phyloP scores from a whole-genome alignment of 2,888 invertebrate species.

The Pteria penguin region DNA sequence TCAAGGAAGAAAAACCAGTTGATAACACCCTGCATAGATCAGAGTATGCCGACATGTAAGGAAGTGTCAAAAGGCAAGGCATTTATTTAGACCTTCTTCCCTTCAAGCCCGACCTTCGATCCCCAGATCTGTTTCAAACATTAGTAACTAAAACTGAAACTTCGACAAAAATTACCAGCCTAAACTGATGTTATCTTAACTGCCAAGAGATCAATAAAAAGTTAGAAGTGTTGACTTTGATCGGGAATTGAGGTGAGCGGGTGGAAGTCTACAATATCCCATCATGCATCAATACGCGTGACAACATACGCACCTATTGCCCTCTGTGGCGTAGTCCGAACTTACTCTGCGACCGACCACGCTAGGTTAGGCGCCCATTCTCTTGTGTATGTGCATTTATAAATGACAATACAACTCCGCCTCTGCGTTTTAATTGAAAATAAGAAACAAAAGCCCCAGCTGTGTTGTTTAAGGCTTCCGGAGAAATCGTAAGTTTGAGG shows the following conservation, averaged over 20 bases:
- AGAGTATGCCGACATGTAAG: neutral
- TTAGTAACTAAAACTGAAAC: neutral
- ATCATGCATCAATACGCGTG: slow-evolving; percentile 15
- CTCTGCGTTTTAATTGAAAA: neutral
- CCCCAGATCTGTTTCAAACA: neutral
- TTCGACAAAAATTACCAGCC: neutral
- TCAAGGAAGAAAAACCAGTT: neutral
- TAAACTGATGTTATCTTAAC: slow-evolving; percentile 16
- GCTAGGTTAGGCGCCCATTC: slow-evolving; percentile 11
- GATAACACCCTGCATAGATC: neutral
- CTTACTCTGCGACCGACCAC: neutral
- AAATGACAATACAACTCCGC: slow-evolving; percentile 20
- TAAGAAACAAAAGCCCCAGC: neutral
- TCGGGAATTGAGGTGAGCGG: slow-evolving; percentile 6
- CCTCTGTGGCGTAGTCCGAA: slow-evolving; percentile 11
- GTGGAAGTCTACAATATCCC: neutral
- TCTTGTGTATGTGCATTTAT: slow-evolving; percentile 5
- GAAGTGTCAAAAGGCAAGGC: neutral
- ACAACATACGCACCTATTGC: slow-evolving; percentile 21
- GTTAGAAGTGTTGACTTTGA: slow-evolving; percentile 8
- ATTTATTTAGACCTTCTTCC: neutral
- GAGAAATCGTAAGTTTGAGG: neutral
- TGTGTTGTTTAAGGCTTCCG: neutral
- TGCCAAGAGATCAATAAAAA: slow-evolving; percentile 17
- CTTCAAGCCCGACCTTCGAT: slow-evolving; percentile 17